Evolutionary conservation across 2,888 invertebrate genomes (phyloP), one percentile per base, ranked within the genome.

Genomic region (Drosophila acutilabella): DNA sequence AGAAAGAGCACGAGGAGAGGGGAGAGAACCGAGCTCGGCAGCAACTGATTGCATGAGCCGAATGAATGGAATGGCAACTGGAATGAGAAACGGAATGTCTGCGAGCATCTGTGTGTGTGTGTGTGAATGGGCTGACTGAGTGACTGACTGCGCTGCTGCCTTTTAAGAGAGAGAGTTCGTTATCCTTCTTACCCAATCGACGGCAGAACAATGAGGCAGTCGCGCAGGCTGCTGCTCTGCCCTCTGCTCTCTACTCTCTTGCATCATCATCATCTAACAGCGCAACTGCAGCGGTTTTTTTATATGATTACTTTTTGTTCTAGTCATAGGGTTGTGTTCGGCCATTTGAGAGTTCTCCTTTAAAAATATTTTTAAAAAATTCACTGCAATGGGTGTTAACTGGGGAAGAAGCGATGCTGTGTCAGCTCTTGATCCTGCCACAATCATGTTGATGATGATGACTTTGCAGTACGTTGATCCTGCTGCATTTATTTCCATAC

Each of bases 101-200:
- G 53, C 4, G 53, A 42, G 30, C 30, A 30, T 30, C 30, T 30
- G 30, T 30, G 44, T 56, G 74, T 73, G 57, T 18, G 45, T 45
- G 54, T 61, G 66, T 23, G 53, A 72, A 64, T 57, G 66, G 67
- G 40, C 51, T 59, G 47, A 59, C 60, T 60, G 64, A 65, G 42
- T 71, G 76, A 59, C 57, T 56, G 68, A 53, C 41, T 67, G 44
- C 41, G 54, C 48, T 14, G 36, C n/a, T 18, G 20, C 30, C 13
- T 11, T 36, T 36, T 0, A 11, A 36, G 36, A 36, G 36, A n/a
- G 50, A 47, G 64, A 79, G 84, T 89, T 84, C 89, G 84, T 87
- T 89, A 84, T 84, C 79, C 87, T 87, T 44, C 56, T 59, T 81
- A 74, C 79, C 58, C 60, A 73, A 74, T 77, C 81, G 78, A 62